Evolutionary conservation across 2,888 invertebrate genomes (phyloP).

Genomic region (Athripsodes cinereus): DNA sequence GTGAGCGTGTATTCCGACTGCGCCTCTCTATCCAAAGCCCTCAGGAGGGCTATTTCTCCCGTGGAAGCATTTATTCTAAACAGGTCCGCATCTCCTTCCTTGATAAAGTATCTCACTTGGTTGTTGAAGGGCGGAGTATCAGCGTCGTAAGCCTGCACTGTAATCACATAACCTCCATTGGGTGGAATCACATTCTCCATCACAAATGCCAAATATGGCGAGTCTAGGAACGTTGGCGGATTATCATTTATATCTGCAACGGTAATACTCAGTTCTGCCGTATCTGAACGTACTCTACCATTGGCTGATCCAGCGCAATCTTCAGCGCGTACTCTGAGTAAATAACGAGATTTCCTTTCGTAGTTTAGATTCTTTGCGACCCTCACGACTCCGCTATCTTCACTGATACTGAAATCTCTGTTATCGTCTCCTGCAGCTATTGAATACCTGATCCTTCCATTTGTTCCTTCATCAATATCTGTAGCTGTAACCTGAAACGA

Average conservation of each 20-base stretch:
- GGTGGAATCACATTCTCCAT: slow-evolving; percentile 88
- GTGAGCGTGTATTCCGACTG: slow-evolving; percentile 80
- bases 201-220: slow-evolving; percentile 89
- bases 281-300: slow-evolving; percentile 58
- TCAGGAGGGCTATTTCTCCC: slow-evolving; percentile 80
- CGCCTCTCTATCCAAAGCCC: slow-evolving; percentile 77
- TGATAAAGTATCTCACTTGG: slow-evolving; percentile 86
- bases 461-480: slow-evolving; percentile 80
- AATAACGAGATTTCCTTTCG: slow-evolving; percentile 80
- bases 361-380: slow-evolving; percentile 92
- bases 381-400: slow-evolving; percentile 84
- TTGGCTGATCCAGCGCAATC: slow-evolving; percentile 73
- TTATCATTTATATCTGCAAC: slow-evolving; percentile 93
- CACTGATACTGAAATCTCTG: slow-evolving; percentile 85
- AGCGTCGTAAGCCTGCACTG: slow-evolving; percentile 84
- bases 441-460: slow-evolving; percentile 88
- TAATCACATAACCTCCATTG: slow-evolving; percentile 71
- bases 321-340: slow-evolving; percentile 79
- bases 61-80: slow-evolving; percentile 89
- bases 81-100: slow-evolving; percentile 86
- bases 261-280: slow-evolving; percentile 73
- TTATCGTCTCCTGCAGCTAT: slow-evolving; percentile 86
- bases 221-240: slow-evolving; percentile 86
- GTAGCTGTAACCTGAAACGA: slow-evolving; percentile 71
- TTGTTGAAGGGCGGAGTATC: slow-evolving; percentile 87